Evolutionary conservation across 2,113 vertebrate species (phyloP), one percentile per base, ranked within the genome.

Genomic region (Cathartes aura): DNA sequence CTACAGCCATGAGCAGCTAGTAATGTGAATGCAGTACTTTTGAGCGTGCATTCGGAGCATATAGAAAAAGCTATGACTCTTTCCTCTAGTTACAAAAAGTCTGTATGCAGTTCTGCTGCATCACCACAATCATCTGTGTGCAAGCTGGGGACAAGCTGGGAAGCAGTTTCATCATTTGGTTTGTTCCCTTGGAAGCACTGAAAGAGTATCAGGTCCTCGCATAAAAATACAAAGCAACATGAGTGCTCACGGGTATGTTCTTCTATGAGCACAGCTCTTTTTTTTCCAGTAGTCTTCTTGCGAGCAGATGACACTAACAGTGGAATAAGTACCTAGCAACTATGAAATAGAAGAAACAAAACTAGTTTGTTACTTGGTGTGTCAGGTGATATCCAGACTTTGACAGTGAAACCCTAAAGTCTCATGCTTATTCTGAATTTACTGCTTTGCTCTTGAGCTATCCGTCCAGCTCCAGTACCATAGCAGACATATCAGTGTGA

Each of bases 21-120:
- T 48, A 40, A 18, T 5, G 15, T 38, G 60, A 42, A n/a, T 38
- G 47, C 74, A 71, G 78, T 59, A 23, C n/a, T 64, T 83, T 5
- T 23, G 12, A 62, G 59, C 0, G 0, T 63, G 66, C 1, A 0
- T 71, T 60, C 87, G 38, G 29, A 79, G 22, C 6, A 4, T 32
- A 24, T 6, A 67, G 48, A 63, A 89, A 75, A 68, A 94, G 27
- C 75, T 66, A 2, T 29, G 8, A 15, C 63, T 79, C 70, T 72
- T 16, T 82, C 56, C 14, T 76, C 48, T 47, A 13, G 15, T 62
- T 38, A 45, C 42, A 50, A 45, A 43, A 78, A 71, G 32, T 58
- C 55, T 82, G 64, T 73, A 93, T 38, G 38, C 73, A 59, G 42
- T 62, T 78, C 70, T 93, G 84, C 90, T 87, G 85, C 48, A 23